Conservation (phyloP, 1,140 invertebrate genomes). For the Diabrotica undecimpunctata region DNA sequence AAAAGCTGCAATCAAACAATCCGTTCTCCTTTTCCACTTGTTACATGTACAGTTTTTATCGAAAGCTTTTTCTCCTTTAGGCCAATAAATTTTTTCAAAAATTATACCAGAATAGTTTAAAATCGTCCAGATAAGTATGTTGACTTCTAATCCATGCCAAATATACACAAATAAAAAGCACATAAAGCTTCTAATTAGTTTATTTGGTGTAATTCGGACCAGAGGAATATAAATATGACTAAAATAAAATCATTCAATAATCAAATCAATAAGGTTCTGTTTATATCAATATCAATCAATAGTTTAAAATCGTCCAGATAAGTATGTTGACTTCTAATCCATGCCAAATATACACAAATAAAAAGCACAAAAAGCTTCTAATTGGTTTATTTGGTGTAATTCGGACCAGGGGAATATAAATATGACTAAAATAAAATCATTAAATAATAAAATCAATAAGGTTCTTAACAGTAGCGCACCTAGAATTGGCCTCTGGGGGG, state of each 20-base stretch:
- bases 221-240: conserved; percentile 83
- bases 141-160: conserved; percentile 81
- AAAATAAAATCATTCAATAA: conserved; percentile 40
- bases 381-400: conserved; percentile 58
- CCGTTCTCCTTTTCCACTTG: conserved; percentile 53
- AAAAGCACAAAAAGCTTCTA: conserved; percentile 76
- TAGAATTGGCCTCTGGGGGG: no score
- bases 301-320: conserved; percentile 82
- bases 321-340: conserved; percentile 74
- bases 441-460: no score
- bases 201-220: conserved; percentile 51
- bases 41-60: conserved; percentile 17
- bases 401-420: conserved; percentile 69
- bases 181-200: conserved; percentile 68
- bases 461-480: no score
- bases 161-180: conserved; percentile 84
- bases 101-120: conserved; percentile 77
- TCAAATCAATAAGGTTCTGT: no score
- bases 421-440: conserved; percentile 63
- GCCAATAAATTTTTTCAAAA: conserved; percentile 55
- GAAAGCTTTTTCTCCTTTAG: not conserved
- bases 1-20: conserved; percentile 65
- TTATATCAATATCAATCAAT: no score
- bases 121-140: conserved; percentile 79
- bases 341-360: conserved; percentile 89